phyloP scores from a whole-genome alignment of 2,113 vertebrate species.

The Hemiprocne comata region DNA sequence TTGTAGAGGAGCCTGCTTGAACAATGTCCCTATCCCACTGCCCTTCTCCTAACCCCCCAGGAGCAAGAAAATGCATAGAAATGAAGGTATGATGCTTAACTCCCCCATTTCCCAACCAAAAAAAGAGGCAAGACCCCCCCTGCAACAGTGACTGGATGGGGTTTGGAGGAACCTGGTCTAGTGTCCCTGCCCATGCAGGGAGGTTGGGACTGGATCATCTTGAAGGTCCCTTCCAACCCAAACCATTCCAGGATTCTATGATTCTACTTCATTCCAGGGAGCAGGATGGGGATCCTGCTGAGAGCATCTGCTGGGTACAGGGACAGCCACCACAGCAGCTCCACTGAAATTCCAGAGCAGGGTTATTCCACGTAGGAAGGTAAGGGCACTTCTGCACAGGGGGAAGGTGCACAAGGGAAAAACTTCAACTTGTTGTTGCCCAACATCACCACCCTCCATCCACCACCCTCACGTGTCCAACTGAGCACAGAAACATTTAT shows the following conservation, averaged over 20 bases:
- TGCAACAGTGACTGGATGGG: background rate
- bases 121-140: background rate
- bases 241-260: too few species aligned
- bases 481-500: background rate
- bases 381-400: too few species aligned
- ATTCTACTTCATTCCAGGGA: background rate
- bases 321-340: background rate
- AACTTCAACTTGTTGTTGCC: too few species aligned
- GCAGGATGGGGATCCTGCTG: background rate
- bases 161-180: too few species aligned
- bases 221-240: too few species aligned
- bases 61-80: background rate
- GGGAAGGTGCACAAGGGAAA: too few species aligned
- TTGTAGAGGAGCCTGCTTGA: background rate
- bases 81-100: background rate
- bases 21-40: background rate
- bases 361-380: too few species aligned
- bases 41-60: background rate
- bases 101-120: background rate
- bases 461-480: fast-evolving
- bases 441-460: too few species aligned
- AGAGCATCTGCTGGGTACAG: background rate
- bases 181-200: too few species aligned
- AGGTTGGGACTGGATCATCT: too few species aligned
- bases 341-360: too few species aligned